These are phyloP conservation scores for Montipora foliosa DNA, from an alignment of 64 coral and sea anemone genomes.

Conservation along the genomic window DNA sequence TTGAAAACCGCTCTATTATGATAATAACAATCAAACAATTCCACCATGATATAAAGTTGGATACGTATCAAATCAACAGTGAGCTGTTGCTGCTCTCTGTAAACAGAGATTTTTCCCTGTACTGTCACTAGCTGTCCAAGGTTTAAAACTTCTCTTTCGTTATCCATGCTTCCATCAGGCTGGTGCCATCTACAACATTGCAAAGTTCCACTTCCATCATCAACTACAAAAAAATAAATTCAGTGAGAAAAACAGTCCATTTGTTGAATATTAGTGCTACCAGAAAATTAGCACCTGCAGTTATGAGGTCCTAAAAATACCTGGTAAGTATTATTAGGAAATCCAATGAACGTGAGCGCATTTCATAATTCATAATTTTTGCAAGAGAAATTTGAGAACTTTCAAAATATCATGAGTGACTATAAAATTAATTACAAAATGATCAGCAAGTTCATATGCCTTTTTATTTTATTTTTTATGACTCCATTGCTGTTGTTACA, in stretches of 20 bases:
- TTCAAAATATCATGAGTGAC: too few relatives aligned
- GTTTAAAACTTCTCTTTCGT: slow-evolving; percentile 15
- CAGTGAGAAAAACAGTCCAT: background rate
- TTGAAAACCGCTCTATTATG: too few relatives aligned
- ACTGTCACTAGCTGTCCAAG: slow-evolving; percentile 86
- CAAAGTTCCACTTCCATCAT: slow-evolving; percentile 92
- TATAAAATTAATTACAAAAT: too few relatives aligned
- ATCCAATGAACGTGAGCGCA: background rate
- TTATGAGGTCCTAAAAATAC: background rate
- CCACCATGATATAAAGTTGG: slow-evolving; percentile 3
- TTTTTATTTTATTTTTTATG: too few relatives aligned
- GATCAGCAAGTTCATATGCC: too few relatives aligned
- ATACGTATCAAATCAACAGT: slow-evolving; percentile 84
- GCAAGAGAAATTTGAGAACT: too few relatives aligned
- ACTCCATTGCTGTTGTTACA: too few relatives aligned
- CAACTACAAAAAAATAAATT: slow-evolving; percentile 48
- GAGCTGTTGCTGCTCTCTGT: slow-evolving; percentile 73
- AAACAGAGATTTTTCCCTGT: slow-evolving; percentile 81
- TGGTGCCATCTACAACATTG: slow-evolving; percentile 81
- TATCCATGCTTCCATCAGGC: background rate
- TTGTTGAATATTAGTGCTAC: background rate
- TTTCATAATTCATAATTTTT: too few relatives aligned
- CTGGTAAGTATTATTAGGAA: background rate
- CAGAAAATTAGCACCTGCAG: background rate
- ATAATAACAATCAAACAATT: background rate